Percentiles rank a stretch among this genome's conserved stretches.
These are phyloP conservation scores for Bilobella aurantiaca DNA, from an alignment of 1,140 invertebrate species.

Conservation along the genomic window DNA sequence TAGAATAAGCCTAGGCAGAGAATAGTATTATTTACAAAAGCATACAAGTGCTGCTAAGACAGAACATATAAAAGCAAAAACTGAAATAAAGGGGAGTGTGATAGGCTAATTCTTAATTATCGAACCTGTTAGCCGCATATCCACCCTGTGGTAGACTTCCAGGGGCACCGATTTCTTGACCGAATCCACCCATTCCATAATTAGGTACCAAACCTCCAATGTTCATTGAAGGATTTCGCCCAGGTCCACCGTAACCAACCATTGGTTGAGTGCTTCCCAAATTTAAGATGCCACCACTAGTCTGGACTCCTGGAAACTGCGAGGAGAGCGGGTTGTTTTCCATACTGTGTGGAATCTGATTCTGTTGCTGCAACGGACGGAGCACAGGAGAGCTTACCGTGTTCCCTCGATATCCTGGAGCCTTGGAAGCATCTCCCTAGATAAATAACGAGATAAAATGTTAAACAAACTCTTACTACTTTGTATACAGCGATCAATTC, in stretches of 20 bases:
- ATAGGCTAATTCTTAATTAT: not conserved
- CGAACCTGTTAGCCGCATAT: constrained; percentile 13
- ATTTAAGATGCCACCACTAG: not conserved
- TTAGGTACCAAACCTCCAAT: not conserved
- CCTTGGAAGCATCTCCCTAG: constrained; percentile 64
- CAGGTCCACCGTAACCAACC: not conserved
- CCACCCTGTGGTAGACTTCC: no score
- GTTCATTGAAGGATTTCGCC: not conserved
- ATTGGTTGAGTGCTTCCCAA: not conserved
- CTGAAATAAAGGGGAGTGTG: not conserved
- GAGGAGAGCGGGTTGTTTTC: constrained; percentile 5
- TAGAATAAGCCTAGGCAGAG: no score
- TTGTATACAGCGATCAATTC: not conserved
- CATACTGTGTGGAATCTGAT: constrained; percentile 11
- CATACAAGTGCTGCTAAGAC: no score
- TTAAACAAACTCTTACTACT: not conserved
- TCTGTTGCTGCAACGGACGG: constrained; percentile 28
- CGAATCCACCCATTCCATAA: not conserved
- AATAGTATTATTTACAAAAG: no score
- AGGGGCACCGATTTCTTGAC: not conserved
- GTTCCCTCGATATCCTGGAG: constrained; percentile 62
- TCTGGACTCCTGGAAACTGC: constrained; percentile 9
- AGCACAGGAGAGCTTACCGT: constrained; percentile 54
- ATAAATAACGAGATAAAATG: constrained; percentile 17
- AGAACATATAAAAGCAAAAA: not conserved